Conservation (phyloP, 1,140 invertebrate species). For the Leptopilina boulardi region DNA sequence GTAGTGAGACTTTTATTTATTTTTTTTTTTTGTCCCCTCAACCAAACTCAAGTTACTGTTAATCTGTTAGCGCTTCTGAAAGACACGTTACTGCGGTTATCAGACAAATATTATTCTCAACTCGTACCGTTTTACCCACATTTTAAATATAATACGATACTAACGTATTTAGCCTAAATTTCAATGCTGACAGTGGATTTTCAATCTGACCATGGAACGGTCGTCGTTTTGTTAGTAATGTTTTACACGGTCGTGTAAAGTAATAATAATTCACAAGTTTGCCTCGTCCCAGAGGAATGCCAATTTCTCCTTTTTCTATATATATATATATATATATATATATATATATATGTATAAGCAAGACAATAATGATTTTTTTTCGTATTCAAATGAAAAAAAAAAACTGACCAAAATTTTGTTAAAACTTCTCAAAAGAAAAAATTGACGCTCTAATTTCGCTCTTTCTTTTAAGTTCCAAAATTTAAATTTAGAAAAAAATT, state of each 20-base stretch:
- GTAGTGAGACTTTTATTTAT: neutral
- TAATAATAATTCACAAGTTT: conserved; percentile 36
- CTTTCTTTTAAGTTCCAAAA: too few species aligned
- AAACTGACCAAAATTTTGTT: too few species aligned
- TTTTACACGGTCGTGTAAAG: conserved; percentile 40
- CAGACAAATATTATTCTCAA: conserved; percentile 52
- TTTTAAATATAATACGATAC: conserved; percentile 36
- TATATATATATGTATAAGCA: too few species aligned
- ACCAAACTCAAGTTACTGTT: conserved; percentile 1
- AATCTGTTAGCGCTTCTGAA: conserved; percentile 11
- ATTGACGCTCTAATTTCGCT: too few species aligned
- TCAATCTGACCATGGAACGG: conserved; percentile 11
- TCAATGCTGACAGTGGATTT: conserved; percentile 22
- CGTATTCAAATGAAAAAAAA: too few species aligned
- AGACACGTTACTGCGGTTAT: conserved; percentile 50
- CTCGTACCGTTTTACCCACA: conserved; percentile 58
- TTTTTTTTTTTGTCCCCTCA: too few species aligned
- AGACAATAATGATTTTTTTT: too few species aligned
- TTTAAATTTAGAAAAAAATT: too few species aligned
- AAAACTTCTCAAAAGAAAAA: too few species aligned
- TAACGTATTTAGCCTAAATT: conserved; percentile 44
- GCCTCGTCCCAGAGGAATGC: conserved; percentile 4
- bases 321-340: too few species aligned
- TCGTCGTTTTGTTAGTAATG: conserved; percentile 40
- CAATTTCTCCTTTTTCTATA: conserved; percentile 11